Percentiles rank a stretch among this genome's conserved stretches.
phyloP scores from a whole-genome alignment of 2,113 vertebrate species.

The Zootoca vivipara region DNA sequence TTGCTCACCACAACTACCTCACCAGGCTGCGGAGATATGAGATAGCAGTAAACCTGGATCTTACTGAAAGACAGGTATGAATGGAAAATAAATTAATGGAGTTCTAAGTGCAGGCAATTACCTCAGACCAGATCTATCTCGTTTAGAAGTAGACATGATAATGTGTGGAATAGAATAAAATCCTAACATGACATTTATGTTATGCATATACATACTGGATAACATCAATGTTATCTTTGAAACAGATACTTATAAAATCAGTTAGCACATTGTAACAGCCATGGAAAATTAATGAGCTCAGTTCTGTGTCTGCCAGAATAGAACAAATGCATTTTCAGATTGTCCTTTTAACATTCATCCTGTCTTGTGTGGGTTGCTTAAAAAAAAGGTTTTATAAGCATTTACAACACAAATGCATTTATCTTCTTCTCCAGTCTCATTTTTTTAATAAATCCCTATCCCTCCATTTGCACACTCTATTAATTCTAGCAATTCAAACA shows the following conservation, averaged over 20 bases:
- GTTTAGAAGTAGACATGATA: not conserved
- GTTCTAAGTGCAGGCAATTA: slow-evolving; percentile 5
- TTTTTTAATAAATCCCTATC: not conserved
- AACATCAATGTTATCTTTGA: not conserved
- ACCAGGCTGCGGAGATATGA: slow-evolving; percentile 96
- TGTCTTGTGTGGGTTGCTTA: not conserved
- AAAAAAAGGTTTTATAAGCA: not conserved
- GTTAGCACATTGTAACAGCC: slow-evolving; percentile 10
- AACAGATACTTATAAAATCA: slow-evolving; percentile 17
- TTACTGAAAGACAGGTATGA: slow-evolving; percentile 97
- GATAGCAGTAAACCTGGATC: slow-evolving; percentile 97
- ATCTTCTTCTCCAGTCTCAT: not conserved
- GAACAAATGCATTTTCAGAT: not conserved
- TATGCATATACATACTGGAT: not conserved
- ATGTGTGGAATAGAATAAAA: slow-evolving; percentile 17
- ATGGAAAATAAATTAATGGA: slow-evolving; percentile 7
- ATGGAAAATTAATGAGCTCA: not conserved
- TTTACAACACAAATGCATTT: not conserved
- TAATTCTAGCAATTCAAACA: not conserved
- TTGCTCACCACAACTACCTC: slow-evolving; percentile 99
- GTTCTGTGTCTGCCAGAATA: not conserved
- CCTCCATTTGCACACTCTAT: not conserved
- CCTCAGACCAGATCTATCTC: not conserved
- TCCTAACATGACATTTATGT: slow-evolving; percentile 21
- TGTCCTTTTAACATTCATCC: not conserved